Base-by-base conservation (phyloP, 2,113 vertebrate genomes). In the Lepisosteus oculatus region DNA sequence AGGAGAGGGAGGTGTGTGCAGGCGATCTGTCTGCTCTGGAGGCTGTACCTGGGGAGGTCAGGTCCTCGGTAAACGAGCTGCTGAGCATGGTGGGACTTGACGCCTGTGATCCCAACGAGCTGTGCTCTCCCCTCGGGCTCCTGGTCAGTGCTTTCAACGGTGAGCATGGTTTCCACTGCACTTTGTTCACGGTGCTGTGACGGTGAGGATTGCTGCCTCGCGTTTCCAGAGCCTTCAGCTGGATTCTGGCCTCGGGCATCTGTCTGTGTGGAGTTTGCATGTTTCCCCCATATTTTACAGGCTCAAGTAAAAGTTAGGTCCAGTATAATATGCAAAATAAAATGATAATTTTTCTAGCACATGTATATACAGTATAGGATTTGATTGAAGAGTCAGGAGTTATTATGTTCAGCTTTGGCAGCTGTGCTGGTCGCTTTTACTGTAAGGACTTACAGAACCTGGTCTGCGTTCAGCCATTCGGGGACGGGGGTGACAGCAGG, bases 131-230 rank as follows among this genome's bases (percentile, higher is more conserved):
- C 0, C 29, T 72, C 54, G 29, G 41, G 43, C 14, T 65, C 9
- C 62, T 72, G 70, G 70, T 72, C 51, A 65, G 51, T 54, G 47
- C 70, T 29, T 29, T 65, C 47, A 17, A 8, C 12, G 70, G 70
- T 72, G 70, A 72, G 70, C 55, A 44, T 66, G 6, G 64, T 29
- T 29, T 29, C 29, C 29, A 29, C 29, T 29, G 29, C 29, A 29
- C 29, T 29, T 29, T 29, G 29, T 29, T 29, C 29, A 29, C 2
- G 29, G 29, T 29, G 29, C 1, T 29, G 29, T 29, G 29, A 2
- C 29, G 1, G 29, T 29, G 29, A 29, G 29, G 29, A 29, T 29
- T 29, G 29, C 29, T 29, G 29, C 29, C 29, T 29, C 29, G 2
- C 2, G 29, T 29, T 29, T 29, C 29, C 29, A 29, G 29, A 29